Conservation (phyloP, 2,797 vertebrate genomes). For the Anguilla obscura region DNA sequence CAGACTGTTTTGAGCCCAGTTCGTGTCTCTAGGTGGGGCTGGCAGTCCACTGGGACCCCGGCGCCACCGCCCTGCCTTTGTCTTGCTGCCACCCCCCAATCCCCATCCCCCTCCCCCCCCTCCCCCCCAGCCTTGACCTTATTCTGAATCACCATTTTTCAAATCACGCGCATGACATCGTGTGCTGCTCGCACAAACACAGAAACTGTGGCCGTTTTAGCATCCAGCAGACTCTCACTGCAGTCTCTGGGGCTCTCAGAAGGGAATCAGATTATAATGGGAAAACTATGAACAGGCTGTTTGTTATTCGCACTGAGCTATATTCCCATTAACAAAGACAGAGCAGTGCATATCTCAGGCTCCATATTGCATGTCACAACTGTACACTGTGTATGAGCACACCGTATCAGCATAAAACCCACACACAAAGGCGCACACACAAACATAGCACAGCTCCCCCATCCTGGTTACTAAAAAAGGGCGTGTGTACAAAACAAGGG, state of each 20-base stretch:
- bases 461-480: background rate
- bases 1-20: slow-evolving; percentile 31
- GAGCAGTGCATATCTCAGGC: background rate
- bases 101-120: background rate
- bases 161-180: background rate
- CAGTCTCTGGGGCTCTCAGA: background rate
- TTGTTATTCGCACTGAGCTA: background rate
- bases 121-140: background rate
- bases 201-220: background rate
- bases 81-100: slow-evolving; percentile 35
- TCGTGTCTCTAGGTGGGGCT: slow-evolving; percentile 53
- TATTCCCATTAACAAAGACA: background rate
- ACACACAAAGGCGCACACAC: background rate
- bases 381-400: background rate
- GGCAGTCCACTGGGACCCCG: slow-evolving; percentile 31
- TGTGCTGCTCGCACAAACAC: background rate
- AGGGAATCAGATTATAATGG: background rate
- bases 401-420: background rate
- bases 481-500: background rate
- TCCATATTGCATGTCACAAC: background rate
- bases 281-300: background rate
- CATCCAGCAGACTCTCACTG: background rate
- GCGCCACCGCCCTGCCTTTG: slow-evolving; percentile 45
- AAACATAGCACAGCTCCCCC: background rate
- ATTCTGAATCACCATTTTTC: background rate